phyloP scores from a whole-genome alignment of 2,797 vertebrate genomes.

The Pelodytes ibericus region DNA sequence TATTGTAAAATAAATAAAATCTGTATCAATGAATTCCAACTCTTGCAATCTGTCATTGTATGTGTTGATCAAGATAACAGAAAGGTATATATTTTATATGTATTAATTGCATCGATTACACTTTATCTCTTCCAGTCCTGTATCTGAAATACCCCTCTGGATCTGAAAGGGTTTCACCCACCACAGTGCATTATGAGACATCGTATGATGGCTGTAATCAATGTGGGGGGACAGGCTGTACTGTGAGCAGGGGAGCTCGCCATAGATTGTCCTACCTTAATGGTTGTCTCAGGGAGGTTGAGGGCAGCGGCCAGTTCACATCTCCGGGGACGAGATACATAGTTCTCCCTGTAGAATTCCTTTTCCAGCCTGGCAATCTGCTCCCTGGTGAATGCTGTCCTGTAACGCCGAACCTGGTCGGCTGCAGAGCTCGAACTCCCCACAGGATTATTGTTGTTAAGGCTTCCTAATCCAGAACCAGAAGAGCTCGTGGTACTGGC shows the following conservation, averaged over 20 bases:
- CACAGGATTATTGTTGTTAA: slow-evolving; percentile 76
- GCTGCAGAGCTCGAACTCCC: slow-evolving; percentile 82
- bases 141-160: no score
- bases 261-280: slow-evolving; percentile 81
- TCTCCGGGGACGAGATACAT: slow-evolving; percentile 91
- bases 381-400: slow-evolving; percentile 84
- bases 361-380: slow-evolving; percentile 85
- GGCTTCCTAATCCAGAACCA: slow-evolving; percentile 68
- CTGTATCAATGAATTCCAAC: no score
- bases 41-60: no score
- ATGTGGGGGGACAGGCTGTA: no score
- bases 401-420: slow-evolving; percentile 88
- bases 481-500: slow-evolving; percentile 81
- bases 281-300: slow-evolving; percentile 96
- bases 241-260: background rate
- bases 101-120: no score
- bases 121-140: no score
- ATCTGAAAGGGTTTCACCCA: no score
- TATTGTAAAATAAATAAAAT: no score
- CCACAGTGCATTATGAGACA: no score
- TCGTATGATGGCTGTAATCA: no score
- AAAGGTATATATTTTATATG: no score
- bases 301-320: slow-evolving; percentile 95
- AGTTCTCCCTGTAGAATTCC: slow-evolving; percentile 87
- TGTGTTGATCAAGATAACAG: no score